These are phyloP conservation scores for Enteromius paludinosus DNA, from an alignment of 2,797 vertebrate genomes.

Conservation along the genomic window DNA sequence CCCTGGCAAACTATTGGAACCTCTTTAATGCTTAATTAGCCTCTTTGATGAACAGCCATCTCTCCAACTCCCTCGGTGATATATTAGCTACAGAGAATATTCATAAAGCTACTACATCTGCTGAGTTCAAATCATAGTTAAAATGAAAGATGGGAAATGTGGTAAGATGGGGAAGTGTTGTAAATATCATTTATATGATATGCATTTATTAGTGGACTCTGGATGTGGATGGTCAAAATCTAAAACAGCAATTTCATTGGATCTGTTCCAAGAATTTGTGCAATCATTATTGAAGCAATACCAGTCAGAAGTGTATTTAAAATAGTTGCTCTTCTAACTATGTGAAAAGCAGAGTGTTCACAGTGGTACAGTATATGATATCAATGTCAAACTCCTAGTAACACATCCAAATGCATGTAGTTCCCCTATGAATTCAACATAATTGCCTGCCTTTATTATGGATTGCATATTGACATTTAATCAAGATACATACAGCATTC, in stretches of 20 bases:
- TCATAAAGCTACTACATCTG: slow-evolving; percentile 49
- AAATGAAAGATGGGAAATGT: slow-evolving; percentile 3
- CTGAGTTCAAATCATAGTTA: slow-evolving; percentile 28
- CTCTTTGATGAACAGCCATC: slow-evolving; percentile 74
- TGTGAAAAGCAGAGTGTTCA: neutral
- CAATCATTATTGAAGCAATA: neutral
- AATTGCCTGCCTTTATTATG: neutral
- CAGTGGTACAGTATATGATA: neutral
- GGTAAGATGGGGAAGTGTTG: slow-evolving; percentile 4
- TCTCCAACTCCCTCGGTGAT: slow-evolving; percentile 66
- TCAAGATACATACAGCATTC: neutral
- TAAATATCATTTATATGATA: slow-evolving; percentile 27
- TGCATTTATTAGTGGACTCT: slow-evolving; percentile 3
- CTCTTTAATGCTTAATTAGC: slow-evolving; percentile 79
- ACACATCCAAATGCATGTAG: neutral
- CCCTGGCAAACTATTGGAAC: slow-evolving; percentile 64
- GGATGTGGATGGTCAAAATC: neutral
- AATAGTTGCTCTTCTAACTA: neutral
- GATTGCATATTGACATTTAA: neutral
- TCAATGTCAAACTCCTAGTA: neutral
- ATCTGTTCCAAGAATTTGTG: neutral
- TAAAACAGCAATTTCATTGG: neutral
- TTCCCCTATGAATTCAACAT: neutral
- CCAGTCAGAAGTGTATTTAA: neutral
- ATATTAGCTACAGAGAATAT: slow-evolving; percentile 66